Conservation (phyloP, 2,797 vertebrate genomes). For the Threskiornis aethiopicus region DNA sequence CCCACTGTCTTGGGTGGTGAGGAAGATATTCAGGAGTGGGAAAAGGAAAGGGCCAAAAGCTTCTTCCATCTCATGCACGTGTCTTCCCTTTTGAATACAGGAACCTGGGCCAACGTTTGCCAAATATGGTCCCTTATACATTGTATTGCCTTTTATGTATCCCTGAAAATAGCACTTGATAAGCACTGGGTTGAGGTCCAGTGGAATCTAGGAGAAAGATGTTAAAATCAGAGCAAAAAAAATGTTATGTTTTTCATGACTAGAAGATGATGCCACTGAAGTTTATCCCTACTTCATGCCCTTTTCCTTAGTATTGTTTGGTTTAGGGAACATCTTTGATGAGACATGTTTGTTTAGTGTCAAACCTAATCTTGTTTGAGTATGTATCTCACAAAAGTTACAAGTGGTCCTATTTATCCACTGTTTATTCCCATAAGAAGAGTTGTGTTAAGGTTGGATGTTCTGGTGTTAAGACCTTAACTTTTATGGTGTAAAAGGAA, state of each 20-base stretch:
- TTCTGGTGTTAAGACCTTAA: background rate
- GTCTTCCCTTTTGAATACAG: background rate
- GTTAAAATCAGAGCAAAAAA: background rate
- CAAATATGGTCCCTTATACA: rapidly evolving
- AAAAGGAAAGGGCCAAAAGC: background rate
- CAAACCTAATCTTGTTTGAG: background rate
- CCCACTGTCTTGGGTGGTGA: background rate
- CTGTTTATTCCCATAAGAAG: background rate
- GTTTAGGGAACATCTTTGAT: background rate
- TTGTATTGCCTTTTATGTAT: background rate
- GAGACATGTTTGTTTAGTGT: background rate
- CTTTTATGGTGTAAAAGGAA: background rate
- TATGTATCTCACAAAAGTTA: background rate
- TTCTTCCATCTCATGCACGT: rapidly evolving
- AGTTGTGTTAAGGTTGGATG: background rate
- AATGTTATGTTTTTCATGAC: background rate
- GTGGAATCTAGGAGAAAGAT: background rate
- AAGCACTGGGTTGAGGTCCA: background rate
- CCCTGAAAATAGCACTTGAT: background rate
- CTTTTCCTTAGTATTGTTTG: background rate
- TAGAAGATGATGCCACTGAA: background rate
- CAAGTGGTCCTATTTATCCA: background rate
- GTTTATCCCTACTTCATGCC: background rate
- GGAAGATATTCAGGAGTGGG: background rate
- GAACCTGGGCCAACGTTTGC: background rate